Evolutionary conservation across 2,888 invertebrate species (phyloP).

Genomic region (Parnassius mnemosyne): DNA sequence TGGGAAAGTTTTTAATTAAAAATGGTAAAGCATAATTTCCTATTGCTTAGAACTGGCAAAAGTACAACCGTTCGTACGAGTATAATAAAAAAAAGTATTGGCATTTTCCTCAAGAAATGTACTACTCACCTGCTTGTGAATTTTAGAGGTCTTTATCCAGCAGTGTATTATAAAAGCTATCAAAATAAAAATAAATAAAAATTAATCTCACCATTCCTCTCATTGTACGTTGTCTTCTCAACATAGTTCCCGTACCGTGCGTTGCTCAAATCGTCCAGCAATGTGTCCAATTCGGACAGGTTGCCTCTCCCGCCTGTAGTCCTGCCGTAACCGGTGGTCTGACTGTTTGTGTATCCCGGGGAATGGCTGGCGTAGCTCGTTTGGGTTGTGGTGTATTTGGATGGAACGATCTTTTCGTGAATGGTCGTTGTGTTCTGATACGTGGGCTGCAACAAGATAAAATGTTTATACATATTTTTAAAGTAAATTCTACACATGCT

Average conservation of each 20-base stretch:
- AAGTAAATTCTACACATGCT: too few relatives aligned
- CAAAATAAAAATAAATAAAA: not conserved
- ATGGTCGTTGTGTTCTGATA: slow-evolving; percentile 80
- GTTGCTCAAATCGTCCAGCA: slow-evolving; percentile 94
- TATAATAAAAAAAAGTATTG: too few relatives aligned
- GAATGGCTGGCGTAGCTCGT: slow-evolving; percentile 47
- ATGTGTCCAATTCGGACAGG: slow-evolving; percentile 93
- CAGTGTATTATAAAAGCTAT: too few relatives aligned
- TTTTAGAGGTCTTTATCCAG: too few relatives aligned
- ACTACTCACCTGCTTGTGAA: too few relatives aligned
- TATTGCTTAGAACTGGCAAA: too few relatives aligned
- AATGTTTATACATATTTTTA: not conserved
- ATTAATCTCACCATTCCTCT: slow-evolving; percentile 57
- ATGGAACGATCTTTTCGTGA: slow-evolving; percentile 74
- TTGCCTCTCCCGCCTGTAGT: slow-evolving; percentile 80
- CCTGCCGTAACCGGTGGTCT: slow-evolving; percentile 54
- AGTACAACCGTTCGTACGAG: too few relatives aligned
- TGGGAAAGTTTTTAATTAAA: too few relatives aligned
- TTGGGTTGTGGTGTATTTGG: slow-evolving; percentile 54
- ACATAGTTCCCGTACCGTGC: slow-evolving; percentile 79
- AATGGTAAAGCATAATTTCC: too few relatives aligned
- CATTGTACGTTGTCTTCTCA: slow-evolving; percentile 55
- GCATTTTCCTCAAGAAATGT: too few relatives aligned
- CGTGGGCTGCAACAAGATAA: slow-evolving; percentile 78
- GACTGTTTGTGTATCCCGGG: slow-evolving; percentile 40